phyloP scores from a whole-genome alignment of 1,140 invertebrate genomes.

The Acromyrmex echinatior region DNA sequence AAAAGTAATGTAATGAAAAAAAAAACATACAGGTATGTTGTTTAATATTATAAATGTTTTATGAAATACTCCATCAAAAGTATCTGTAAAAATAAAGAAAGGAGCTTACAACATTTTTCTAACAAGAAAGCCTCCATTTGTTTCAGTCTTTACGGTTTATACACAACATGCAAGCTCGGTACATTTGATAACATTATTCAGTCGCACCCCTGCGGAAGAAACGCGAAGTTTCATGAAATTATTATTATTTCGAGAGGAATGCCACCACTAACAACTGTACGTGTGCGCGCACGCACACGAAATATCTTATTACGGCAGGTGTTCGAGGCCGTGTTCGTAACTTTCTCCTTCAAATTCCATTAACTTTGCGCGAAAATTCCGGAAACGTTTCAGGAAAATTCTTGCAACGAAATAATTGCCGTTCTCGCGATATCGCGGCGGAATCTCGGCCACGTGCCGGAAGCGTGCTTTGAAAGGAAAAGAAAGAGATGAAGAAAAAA shows the following conservation, averaged over 20 bases:
- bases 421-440: conserved; percentile 53
- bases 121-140: conserved; percentile 25
- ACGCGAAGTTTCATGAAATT: conserved; percentile 42
- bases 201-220: conserved; percentile 37
- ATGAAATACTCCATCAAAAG: background rate
- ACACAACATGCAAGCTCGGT: conserved; percentile 9
- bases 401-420: conserved; percentile 59
- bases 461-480: background rate
- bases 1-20: background rate
- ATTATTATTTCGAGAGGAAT: conserved; percentile 50
- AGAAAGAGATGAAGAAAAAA: background rate
- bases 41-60: background rate
- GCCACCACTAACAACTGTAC: conserved; percentile 52
- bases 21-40: background rate
- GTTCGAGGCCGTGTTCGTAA: conserved; percentile 55
- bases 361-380: conserved; percentile 64
- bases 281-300: conserved; percentile 42
- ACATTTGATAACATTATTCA: conserved; percentile 59
- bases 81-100: background rate
- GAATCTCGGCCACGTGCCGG: conserved; percentile 60
- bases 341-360: conserved; percentile 63
- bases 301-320: conserved; percentile 54
- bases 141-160: conserved; percentile 16
- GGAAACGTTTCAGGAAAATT: conserved; percentile 64
- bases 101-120: conserved; percentile 7